Conservation (phyloP, 2,888 invertebrate species). For the Drosophila pullipes region DNA sequence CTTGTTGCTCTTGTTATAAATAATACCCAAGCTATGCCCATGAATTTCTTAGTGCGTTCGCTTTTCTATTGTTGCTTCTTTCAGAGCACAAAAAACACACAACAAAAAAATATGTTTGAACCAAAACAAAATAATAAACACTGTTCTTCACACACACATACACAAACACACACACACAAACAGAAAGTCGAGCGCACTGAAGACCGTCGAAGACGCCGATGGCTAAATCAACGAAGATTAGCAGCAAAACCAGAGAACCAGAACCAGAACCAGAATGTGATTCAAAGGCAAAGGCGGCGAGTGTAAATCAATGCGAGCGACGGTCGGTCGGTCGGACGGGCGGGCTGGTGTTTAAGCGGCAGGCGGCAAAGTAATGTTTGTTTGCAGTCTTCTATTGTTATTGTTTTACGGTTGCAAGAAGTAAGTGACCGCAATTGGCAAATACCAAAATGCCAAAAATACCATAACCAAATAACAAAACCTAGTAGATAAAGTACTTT, state of each 20-base stretch:
- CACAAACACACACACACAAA: conserved; percentile 4
- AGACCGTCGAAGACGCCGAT: conserved; percentile 32
- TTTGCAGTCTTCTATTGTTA: conserved; percentile 59
- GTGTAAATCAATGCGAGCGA: conserved; percentile 47
- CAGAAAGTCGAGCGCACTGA: conserved; percentile 10
- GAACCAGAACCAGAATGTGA: conserved; percentile 50
- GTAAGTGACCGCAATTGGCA: conserved; percentile 31
- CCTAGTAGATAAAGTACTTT: neutral
- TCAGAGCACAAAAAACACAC: conserved; percentile 3
- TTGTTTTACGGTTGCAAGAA: conserved; percentile 52
- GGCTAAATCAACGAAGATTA: conserved; percentile 50
- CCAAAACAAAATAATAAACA: conserved; percentile 26
- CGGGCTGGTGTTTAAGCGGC: conserved; percentile 18
- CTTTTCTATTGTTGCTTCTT: conserved; percentile 21
- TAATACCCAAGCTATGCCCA: conserved; percentile 26
- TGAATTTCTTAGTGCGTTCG: conserved; percentile 5
- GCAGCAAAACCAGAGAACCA: conserved; percentile 32
- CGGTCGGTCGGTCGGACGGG: conserved; percentile 39
- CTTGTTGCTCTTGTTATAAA: conserved; percentile 13
- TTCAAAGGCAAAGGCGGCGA: conserved; percentile 22
- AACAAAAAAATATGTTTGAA: neutral
- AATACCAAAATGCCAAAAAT: conserved; percentile 24
- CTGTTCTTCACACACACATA: conserved; percentile 11
- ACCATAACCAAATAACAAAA: neutral
- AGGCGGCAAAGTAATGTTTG: conserved; percentile 68